Evolutionary conservation across 2,797 vertebrate genomes (phyloP), one percentile per base, ranked within the genome.

Genomic region (Phrynocephalus guinanensis): DNA sequence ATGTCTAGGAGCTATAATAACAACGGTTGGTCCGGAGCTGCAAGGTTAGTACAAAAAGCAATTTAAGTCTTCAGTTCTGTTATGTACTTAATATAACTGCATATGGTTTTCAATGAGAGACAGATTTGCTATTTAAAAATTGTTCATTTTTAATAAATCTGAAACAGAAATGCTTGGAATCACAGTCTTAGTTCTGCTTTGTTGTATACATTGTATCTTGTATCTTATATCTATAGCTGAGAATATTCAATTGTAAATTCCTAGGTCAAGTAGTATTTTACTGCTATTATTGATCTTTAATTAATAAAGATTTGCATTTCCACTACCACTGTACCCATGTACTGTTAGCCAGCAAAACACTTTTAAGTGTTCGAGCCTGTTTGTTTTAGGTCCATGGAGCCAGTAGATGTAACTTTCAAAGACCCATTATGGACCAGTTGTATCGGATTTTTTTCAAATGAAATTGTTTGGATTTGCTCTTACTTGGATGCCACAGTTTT

Each of bases 1-100:
- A 88, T 99, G 99, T 89, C 96, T 99, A 72, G 99, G 99, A 76
- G 99, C 99, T 30, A 98, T 99, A 87, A 99, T 99, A 96, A 99
- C 99, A 90, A 99, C 99, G 6, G 99, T 99, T 85, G 99, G 99
- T 52, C 99, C 99, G 82, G 99, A 99, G 92, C 96, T 99, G 81
- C 99, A 99, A 96, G 99, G 99, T 99, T 94, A 96, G 94, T 94
- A 70, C 63, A 33, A 73, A 86, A 76, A 71, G 9, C 24, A 50
- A 6, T 75, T 38, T 28, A 82, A 63, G 16, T 63, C 60, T 16
- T 26, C 9, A 56, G 52, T 78, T 26, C 16, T 70, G 10, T 56
- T 78, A 2, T 3, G 1, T 78, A 16, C 10, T 26, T 5, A 44
- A 77, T 56, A 56, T 15, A 48, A 63, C 30, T 77, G 33, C 75